Conservation (phyloP, 2,113 vertebrate genomes). For the Scortum barcoo region DNA sequence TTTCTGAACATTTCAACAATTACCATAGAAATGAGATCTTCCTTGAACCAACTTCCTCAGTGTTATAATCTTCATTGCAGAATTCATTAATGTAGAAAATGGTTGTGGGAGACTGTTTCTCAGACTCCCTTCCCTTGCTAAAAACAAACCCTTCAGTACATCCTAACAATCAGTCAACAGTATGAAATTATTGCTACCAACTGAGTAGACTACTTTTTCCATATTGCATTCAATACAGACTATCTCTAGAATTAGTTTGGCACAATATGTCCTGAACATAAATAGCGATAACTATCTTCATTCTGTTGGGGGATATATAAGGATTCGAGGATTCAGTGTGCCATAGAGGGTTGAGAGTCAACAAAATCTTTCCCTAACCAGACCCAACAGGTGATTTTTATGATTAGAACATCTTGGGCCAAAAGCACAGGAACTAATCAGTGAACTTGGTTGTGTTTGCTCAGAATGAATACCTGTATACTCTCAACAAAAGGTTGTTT, state of each 20-base stretch:
- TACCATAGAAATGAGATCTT: background rate
- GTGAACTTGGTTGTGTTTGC: background rate
- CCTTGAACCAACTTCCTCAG: slow-evolving; percentile 10
- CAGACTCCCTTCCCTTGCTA: background rate
- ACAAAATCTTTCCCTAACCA: background rate
- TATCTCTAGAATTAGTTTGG: background rate
- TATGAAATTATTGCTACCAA: slow-evolving; percentile 3
- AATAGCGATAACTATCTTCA: background rate
- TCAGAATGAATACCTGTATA: background rate
- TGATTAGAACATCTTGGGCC: slow-evolving; percentile 13
- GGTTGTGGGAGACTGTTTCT: background rate
- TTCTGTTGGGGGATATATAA: background rate
- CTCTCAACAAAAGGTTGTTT: background rate
- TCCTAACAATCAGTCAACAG: background rate
- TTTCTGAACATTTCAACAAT: background rate
- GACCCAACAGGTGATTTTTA: background rate
- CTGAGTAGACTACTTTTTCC: background rate
- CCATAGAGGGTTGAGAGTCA: background rate
- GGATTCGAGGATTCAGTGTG: background rate
- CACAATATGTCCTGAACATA: background rate
- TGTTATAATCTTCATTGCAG: slow-evolving; percentile 19
- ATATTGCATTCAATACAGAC: background rate
- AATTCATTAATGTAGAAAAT: slow-evolving; percentile 7
- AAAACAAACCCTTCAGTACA: background rate
- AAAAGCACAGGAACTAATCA: slow-evolving; percentile 25